Evolutionary conservation across 2,797 vertebrate genomes (phyloP), one percentile per base, ranked within the genome.

Genomic region (Hozukius guyotensis): DNA sequence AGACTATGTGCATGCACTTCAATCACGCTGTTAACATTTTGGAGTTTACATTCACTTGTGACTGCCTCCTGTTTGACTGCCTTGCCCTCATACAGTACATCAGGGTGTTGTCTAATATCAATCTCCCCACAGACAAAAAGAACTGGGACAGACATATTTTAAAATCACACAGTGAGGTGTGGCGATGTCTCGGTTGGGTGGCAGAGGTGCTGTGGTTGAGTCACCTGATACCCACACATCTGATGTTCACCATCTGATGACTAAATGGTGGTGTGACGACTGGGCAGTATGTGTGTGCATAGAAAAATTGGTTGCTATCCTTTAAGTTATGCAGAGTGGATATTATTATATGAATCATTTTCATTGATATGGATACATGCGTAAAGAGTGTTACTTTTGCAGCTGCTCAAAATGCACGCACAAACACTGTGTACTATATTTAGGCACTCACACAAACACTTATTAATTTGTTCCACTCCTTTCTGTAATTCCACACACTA

Each of bases 151-250:
- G 9, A 20, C 29, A 20, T 0, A 42, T 64, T 25, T 16, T 12
- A 1, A 16, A 62, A 42, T 24, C 25, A 22, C 1, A 0, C 16
- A 63, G 3, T 22, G 25, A 34, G 31, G 52, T 24, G 55, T 12
- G 62, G 12, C 24, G 8, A 67, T 18, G 49, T 25, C 42, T 61
- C 0, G 0, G 16, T 62, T 22, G n/a, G 31, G 5, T 22, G 42
- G 16, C 31, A 34, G 34, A 65, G 27, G 24, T n/a, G 46, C 66
- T 63, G 59, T 3, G 34, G 8, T 38, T 22, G 77, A 70, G 13
- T 82, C 78, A 81, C 53, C 78, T 77, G 85, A 77, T 16, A 9
- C 29, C 25, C 55, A 46, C 6, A 57, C 10, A 2, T 29, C 57
- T 52, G 24, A 78, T 32, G 24, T 55, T 75, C 69, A 63, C 3